Conservation (phyloP, 2,113 vertebrate genomes). For the Martes martes region DNA sequence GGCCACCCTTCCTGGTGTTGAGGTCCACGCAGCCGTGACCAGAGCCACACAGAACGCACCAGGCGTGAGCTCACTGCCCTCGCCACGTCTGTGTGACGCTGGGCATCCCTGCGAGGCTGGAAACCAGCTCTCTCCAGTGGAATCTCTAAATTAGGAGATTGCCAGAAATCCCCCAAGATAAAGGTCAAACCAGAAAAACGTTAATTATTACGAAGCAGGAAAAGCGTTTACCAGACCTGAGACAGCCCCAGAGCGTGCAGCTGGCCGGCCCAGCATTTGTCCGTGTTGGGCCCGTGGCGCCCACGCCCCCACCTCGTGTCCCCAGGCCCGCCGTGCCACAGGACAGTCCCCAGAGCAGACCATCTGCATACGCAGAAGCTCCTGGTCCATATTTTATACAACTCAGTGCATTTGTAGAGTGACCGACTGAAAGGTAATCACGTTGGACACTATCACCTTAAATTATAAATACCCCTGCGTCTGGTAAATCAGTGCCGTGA, state of each 20-base stretch:
- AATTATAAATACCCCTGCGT: slow-evolving; percentile 81
- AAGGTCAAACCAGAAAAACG: not conserved
- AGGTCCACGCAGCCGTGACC: fast-evolving
- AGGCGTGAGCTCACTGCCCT: no score
- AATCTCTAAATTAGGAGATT: not conserved
- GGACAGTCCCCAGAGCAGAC: slow-evolving; percentile 4
- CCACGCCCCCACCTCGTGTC: not conserved
- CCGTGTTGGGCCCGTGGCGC: not conserved
- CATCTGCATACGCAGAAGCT: slow-evolving; percentile 57
- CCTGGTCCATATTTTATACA: slow-evolving; percentile 82
- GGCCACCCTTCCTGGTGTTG: fast-evolving
- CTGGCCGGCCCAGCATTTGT: not conserved
- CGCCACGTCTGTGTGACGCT: fast-evolving
- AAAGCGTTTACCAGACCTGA: not conserved
- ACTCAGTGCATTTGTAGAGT: slow-evolving; percentile 79
- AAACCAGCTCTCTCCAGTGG: not conserved
- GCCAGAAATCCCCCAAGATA: not conserved
- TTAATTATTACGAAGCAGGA: not conserved
- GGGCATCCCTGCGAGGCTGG: not conserved
- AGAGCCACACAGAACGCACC: not conserved
- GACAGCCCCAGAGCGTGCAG: not conserved
- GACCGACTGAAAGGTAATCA: slow-evolving; percentile 83
- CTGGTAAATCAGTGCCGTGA: slow-evolving; percentile 78
- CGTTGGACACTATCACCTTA: slow-evolving; percentile 82
- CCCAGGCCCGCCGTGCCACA: not conserved